Evolutionary conservation across 2,888 invertebrate genomes (phyloP), one percentile per base, ranked within the genome.

Genomic region (Himalopsyche anomala): DNA sequence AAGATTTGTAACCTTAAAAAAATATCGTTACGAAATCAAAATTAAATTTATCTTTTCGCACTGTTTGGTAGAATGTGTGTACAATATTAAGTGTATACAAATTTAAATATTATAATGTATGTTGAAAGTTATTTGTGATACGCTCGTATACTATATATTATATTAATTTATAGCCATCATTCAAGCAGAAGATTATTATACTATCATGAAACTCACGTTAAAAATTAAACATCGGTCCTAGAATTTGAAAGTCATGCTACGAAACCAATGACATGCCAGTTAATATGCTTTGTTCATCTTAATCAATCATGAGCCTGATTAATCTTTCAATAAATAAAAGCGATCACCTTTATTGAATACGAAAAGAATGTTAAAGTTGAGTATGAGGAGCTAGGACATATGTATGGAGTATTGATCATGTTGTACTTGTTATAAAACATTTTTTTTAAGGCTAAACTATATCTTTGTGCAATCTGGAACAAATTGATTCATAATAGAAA

Each of bases 241-340:
- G 6, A 62, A 62, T 62, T 28, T 19, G 62, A 62, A 62, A 62
- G 28, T 62, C 62, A 62, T 62, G 62, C 19, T 19, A 62, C 8
- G 45, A 56, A n/a, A 11, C 62, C 19, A 19, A 62, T 62, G 62
- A 62, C 62, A 19, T 5, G 62, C 62, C 15, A 28, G 19, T 62
- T 19, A 62, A 19, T 62, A 4, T 62, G 19, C 62, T 19, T 62
- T 62, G 62, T 19, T 62, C 62, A 62, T 62, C 62, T 62, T 62
- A 62, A 62, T 62, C 62, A 62, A 62, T 62, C 62, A 62, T 28
- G 9, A 28, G 19, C 9, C 62, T 19, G 19, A 62, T 62, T 62
- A 62, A 62, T 62, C 62, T n/a, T 19, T 62, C 62, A 62, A 62
- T 62, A 19, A 62, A 62, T 62, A 62, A 62, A 51, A 62, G 19